These are phyloP conservation scores for Lipotes vexillifer DNA, from an alignment of 2,113 vertebrate species.

Conservation along the genomic window DNA sequence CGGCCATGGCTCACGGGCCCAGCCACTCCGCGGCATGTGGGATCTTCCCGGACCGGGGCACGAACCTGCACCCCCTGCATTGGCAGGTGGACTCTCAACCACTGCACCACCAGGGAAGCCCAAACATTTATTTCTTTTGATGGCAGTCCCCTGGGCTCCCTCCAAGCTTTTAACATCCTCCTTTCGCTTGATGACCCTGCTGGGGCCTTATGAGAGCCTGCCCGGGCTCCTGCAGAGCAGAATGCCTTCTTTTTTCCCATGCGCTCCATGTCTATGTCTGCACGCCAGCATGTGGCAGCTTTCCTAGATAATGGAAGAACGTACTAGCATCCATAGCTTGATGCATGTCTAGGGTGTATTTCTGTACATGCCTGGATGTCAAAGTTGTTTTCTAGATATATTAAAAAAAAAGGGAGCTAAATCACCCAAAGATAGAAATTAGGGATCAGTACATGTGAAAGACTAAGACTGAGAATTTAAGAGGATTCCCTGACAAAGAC, in stretches of 20 bases:
- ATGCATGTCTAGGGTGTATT: neutral
- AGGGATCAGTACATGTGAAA: neutral
- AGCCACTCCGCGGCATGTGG: no score
- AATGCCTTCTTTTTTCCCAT: rapidly evolving
- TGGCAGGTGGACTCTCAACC: no score
- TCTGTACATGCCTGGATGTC: neutral
- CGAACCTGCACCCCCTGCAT: no score
- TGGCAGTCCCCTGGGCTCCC: neutral
- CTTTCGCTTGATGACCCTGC: neutral
- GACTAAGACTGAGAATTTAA: neutral
- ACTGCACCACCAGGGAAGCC: no score
- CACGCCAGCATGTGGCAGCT: rapidly evolving
- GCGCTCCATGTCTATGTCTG: neutral
- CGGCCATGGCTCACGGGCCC: no score
- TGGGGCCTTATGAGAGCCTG: neutral
- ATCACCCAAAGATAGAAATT: neutral
- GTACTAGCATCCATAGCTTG: neutral
- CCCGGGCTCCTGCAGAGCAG: rapidly evolving
- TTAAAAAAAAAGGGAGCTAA: neutral
- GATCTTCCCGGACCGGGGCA: no score
- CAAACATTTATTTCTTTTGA: neutral
- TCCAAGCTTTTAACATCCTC: neutral
- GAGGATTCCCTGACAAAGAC: neutral
- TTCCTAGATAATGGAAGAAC: neutral
- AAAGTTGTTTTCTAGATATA: neutral